Base-by-base conservation (phyloP, 2,888 invertebrate genomes). In the Plagiodera versicolora region DNA sequence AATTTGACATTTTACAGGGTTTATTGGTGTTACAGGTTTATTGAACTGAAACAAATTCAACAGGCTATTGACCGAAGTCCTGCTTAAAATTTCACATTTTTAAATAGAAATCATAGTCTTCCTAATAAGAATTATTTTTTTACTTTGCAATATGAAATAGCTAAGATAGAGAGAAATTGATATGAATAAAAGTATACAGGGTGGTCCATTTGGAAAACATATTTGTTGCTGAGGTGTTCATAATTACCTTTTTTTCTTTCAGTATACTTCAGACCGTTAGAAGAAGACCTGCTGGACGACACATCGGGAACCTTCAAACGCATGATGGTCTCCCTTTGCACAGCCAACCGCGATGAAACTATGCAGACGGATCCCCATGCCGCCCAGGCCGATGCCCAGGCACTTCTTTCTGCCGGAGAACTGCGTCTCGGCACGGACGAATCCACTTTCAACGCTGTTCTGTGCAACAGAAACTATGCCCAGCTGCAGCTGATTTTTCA, bases 391-490 rank as follows among this genome's bases (percentile, higher is more conserved):
- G 70, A 71, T 54, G 71, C 71, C 14, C 64, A 67, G 53, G 61
- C 56, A 1, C 59, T 71, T 11, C 60, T 68, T 11, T 48, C 63
- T 11, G 70, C 70, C 19, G 70, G 71, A 0, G 85, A 84, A 72
- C 75, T 83, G 10, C 79, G 80, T 54, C 77, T 91, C 54, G 93
- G 94, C 56, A 94, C 94, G 0, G 93, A 94, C 77, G 93, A 94
- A 79, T 90, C 91, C 0, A 85, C 86, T 49, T 94, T 95, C 82
- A 92, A 93, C 79, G 86, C 88, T 63, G 86, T 94, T 58, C 83
- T 95, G 48, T 91, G 91, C 69, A 88, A 91, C 55, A 87, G 93
- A 68, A 90, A 87, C 75, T 86, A 84, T 70, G 83, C 85, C 8
- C 91, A 91, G 72, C 75, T 87, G 54, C 75, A 79, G 16, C 74